Conservation (phyloP, 2,888 invertebrate genomes). For the Plebejus melissa region DNA sequence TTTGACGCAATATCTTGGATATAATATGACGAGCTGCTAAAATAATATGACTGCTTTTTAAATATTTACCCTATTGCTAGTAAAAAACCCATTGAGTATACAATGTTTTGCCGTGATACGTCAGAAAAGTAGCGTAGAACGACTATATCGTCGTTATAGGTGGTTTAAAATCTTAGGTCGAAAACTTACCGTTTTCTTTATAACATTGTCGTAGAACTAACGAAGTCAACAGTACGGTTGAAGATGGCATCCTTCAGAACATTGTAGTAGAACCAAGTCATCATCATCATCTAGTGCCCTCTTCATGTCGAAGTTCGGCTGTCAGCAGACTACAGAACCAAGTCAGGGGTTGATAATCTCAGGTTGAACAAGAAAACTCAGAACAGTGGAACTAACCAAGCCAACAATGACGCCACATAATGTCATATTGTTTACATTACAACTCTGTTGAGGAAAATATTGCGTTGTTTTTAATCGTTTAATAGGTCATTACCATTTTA, state of each 20-base stretch:
- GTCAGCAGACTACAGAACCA: no score
- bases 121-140: no score
- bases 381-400: background rate
- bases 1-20: background rate
- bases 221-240: no score
- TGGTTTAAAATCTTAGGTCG: no score
- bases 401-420: conserved; percentile 3
- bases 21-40: background rate
- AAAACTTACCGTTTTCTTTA: no score
- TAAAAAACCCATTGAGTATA: background rate
- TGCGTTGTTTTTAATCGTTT: conserved; percentile 31
- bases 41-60: background rate
- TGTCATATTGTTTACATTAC: conserved; percentile 12
- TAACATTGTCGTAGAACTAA: no score
- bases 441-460: conserved; percentile 32
- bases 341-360: background rate
- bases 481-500: conserved; percentile 70
- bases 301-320: no score
- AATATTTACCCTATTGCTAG: background rate
- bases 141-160: no score
- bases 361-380: background rate
- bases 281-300: no score
- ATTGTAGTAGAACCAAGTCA: no score
- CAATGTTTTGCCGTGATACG: background rate
- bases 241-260: no score